Evolutionary conservation across 2,888 invertebrate species (phyloP).

Genomic region (Drosophila borborema): DNA sequence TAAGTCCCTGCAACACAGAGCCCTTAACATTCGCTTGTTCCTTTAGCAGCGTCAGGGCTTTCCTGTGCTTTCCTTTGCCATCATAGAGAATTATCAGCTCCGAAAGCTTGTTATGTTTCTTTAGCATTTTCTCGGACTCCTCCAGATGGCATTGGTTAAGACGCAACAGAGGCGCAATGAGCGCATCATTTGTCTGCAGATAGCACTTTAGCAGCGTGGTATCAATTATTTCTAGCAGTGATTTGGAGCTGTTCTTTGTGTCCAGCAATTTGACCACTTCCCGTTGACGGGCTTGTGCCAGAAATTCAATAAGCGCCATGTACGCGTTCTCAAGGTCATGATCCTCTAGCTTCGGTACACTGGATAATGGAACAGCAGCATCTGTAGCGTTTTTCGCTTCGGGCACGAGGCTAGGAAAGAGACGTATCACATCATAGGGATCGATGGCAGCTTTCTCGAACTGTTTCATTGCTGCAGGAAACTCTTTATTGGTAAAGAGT

Average conservation of each 20-base stretch:
- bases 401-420: conserved; percentile 93
- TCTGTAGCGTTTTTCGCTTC: conserved; percentile 73
- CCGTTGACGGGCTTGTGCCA: conserved; percentile 90
- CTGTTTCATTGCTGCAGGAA: conserved; percentile 95
- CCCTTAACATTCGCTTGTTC: conserved; percentile 88
- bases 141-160: conserved; percentile 96
- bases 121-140: conserved; percentile 95
- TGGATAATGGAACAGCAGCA: conserved; percentile 47
- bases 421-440: conserved; percentile 96
- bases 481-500: conserved; percentile 94
- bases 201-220: conserved; percentile 99
- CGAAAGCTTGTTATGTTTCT: conserved; percentile 94
- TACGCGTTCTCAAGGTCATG: conserved; percentile 95
- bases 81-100: conserved; percentile 98
- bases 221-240: conserved; percentile 95
- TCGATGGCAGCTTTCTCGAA: conserved; percentile 96
- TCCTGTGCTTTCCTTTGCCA: conserved; percentile 95
- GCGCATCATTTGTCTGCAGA: conserved; percentile 97
- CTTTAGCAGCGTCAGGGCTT: conserved; percentile 94
- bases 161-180: conserved; percentile 95
- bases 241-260: conserved; percentile 78
- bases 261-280: conserved; percentile 83
- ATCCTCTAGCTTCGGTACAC: conserved; percentile 88
- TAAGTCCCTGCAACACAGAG: conserved; percentile 91
- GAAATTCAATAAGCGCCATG: conserved; percentile 94